Evolutionary conservation across 2,113 vertebrate species (phyloP), one percentile per base, ranked within the genome.

Genomic region (Trinectes maculatus): DNA sequence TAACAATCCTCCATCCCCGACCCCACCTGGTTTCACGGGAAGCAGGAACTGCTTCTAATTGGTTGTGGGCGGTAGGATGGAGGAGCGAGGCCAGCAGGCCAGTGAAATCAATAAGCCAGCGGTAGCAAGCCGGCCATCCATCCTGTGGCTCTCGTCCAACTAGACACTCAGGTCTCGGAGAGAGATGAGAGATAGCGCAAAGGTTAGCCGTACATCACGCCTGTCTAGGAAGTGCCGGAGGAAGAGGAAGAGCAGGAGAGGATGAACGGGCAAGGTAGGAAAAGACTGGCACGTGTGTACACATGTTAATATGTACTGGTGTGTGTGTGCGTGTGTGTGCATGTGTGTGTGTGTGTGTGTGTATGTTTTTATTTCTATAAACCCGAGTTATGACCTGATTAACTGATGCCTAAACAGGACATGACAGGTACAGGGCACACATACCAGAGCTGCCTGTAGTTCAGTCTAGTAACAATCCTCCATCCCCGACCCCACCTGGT

Each of bases 41-140:
- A 60, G 49, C 55, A 78, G 72, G 54, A 55, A 57, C 78, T 66
- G 71, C 58, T 85, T 76, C 57, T 83, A 85, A 89, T 86, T 87
- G 74, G 80, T 85, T 67, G 80, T 74, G 66, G 77, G 79, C 74
- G 69, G 71, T 37, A 54, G 77, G 61, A 56, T 9, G 13, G 28
- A 53, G 56, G 65, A 65, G 72, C 71, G 56, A 77, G 82, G 82
- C 74, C 73, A 80, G 68, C 73, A 78, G 85, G 71, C 48, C 66
- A 49, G 34, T 1, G 3, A 49, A 86, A 90, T 90, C 83, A 86
- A 89, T 87, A 89, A 81, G 60, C 1, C 8, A 74, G 77, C 66
- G 22, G 74, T 60, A 75, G 80, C 55, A 24, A 76, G 67, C 74
- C 72, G 72, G 53, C 74, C 80, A 80, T 91, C 80, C 85, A 82